Evolutionary conservation across 2,113 vertebrate species (phyloP).

Genomic region (Percopsis transmontana): DNA sequence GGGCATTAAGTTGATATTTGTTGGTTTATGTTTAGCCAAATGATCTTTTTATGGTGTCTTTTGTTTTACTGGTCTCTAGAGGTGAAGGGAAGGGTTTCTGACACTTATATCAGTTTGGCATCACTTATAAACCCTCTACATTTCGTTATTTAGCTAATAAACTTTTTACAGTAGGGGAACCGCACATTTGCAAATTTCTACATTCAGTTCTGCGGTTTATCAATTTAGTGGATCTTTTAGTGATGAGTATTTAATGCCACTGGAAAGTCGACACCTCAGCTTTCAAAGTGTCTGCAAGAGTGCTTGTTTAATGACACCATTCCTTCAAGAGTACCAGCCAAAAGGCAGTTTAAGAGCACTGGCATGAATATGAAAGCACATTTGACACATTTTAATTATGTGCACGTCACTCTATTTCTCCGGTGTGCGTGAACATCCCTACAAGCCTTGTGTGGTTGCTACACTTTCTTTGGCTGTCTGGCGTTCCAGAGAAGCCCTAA

Average conservation of each 20-base stretch:
- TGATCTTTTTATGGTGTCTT: no score
- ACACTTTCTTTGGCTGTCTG: neutral
- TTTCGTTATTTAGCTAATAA: no score
- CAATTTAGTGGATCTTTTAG: neutral
- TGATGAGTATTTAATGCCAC: neutral
- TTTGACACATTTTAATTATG: neutral
- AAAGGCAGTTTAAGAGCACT: neutral
- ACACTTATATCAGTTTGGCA: no score
- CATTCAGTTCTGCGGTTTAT: no score
- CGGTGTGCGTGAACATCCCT: neutral
- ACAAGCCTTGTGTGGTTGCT: slow-evolving; percentile 5
- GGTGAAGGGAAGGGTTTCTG: no score
- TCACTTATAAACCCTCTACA: no score
- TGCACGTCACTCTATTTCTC: slow-evolving; percentile 8
- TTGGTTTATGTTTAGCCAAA: no score
- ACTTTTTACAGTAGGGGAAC: no score
- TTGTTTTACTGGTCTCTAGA: no score
- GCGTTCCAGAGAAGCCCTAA: no score
- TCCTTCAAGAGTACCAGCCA: neutral
- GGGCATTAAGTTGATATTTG: no score
- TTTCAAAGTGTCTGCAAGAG: neutral
- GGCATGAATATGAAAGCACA: neutral
- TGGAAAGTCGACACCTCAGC: neutral
- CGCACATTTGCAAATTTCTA: no score
- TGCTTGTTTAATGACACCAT: neutral